Conservation (phyloP, 2,888 invertebrate species). For the Brenthis hecate region DNA sequence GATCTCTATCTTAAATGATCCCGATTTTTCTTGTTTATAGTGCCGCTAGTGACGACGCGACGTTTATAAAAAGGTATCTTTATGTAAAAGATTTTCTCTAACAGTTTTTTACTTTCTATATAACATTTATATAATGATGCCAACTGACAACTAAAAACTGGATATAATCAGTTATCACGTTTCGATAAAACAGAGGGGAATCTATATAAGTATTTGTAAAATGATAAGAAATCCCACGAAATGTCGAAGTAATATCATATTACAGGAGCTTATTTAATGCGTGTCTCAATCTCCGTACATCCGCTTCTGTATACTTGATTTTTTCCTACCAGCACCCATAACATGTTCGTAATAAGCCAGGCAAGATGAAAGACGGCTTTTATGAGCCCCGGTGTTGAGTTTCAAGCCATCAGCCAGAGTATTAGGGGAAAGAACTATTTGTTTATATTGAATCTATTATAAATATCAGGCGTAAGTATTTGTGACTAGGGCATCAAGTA, state of each 20-base stretch:
- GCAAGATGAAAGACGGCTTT: conserved; percentile 73
- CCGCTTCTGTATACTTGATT: conserved; percentile 53
- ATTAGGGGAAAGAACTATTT: conserved; percentile 54
- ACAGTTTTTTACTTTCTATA: no score
- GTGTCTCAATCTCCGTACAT: conserved; percentile 58
- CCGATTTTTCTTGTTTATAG: conserved; percentile 17
- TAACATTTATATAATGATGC: neutral
- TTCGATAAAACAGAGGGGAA: conserved; percentile 17
- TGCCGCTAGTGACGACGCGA: conserved; percentile 9
- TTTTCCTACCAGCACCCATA: conserved; percentile 53
- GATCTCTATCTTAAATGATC: conserved; percentile 36
- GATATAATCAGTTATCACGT: conserved; percentile 2
- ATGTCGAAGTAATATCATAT: conserved; percentile 54
- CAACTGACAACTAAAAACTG: neutral
- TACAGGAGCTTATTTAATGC: conserved; percentile 66
- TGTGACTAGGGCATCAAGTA: conserved; percentile 33
- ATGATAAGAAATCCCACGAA: conserved; percentile 43
- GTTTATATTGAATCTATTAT: conserved; percentile 63
- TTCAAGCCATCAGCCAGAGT: conserved; percentile 54
- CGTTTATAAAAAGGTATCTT: no score
- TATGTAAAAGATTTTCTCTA: no score
- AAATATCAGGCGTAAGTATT: conserved; percentile 52
- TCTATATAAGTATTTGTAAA: conserved; percentile 8
- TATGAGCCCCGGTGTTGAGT: conserved; percentile 67
- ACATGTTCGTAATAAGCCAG: conserved; percentile 62